A percentile compares a stretch with the other conserved stretches of the same genome.
Conservation (phyloP, 2,113 vertebrate genomes). For the Hippocampus barbouri region DNA sequence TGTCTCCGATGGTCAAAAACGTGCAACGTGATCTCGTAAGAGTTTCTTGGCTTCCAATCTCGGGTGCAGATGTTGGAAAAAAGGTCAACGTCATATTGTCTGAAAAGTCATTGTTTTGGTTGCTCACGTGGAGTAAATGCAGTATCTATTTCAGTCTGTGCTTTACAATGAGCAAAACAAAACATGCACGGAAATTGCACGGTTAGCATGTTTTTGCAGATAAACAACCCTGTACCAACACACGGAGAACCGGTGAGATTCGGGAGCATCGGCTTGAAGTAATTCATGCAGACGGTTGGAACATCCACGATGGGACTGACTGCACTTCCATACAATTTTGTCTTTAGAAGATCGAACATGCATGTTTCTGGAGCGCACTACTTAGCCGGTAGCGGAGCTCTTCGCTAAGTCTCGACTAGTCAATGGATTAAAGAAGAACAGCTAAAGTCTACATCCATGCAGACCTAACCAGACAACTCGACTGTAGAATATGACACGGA, state of each 20-base stretch:
- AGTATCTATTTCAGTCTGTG: conserved; percentile 21
- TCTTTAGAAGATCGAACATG: neutral
- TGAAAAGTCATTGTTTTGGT: conserved; percentile 7
- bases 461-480: too few relatives aligned
- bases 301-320: neutral
- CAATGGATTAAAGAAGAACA: neutral
- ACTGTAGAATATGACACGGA: too few relatives aligned
- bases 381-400: neutral
- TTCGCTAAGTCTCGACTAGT: neutral
- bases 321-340: neutral
- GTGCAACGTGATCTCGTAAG: conserved; percentile 16
- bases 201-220: conserved; percentile 5
- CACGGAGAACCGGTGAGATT: neutral
- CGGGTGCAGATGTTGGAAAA: conserved; percentile 23
- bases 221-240: neutral
- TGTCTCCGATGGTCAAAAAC: conserved; percentile 24
- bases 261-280: neutral
- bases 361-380: neutral
- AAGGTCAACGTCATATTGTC: conserved; percentile 16
- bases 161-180: conserved; percentile 27
- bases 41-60: conserved; percentile 13
- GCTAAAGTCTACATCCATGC: too few relatives aligned
- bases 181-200: conserved; percentile 13
- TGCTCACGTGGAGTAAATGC: conserved; percentile 19
- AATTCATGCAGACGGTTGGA: neutral